Evolutionary conservation across 2,888 invertebrate species (phyloP), one percentile per base, ranked within the genome.

Genomic region (Pardosa pseudoannulata): DNA sequence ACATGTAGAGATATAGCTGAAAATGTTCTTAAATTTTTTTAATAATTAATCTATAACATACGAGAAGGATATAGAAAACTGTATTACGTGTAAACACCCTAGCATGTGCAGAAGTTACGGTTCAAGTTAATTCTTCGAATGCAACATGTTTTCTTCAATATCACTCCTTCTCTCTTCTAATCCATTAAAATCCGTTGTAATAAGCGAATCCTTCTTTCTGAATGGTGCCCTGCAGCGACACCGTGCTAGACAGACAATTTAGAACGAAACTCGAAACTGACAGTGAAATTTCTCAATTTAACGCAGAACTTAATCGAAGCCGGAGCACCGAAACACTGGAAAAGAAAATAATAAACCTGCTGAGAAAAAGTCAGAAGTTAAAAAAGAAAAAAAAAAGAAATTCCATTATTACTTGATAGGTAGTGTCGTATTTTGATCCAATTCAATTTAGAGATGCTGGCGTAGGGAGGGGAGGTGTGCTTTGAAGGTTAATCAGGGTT

Each of bases 361-460:
- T 31, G n/a, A n/a, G 65, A 65, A 41, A 32, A 67, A 68, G 56
- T 31, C 56, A 56, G 56, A 28, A 39, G 19, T 56, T n/a, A 27
- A 72, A 70, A 46, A 74, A 68, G 16, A 41, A 39, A 64, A 23
- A 39, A 29, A 36, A 56, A 46, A 11, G 13, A 28, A 39, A 31
- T 46, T 65, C 73, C 83, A 79, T 85, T 72, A 78, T 78, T 78
- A 71, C 50, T 9, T 71, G 76, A 76, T 72, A 71, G 71, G 71
- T 76, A 76, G 70, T 85, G 78, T 85, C 83, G 83, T 85, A 85
- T 85, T 85, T 85, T 85, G 83, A 85, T 85, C 83, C 83, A 85
- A 85, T 85, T 85, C 83, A 85, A 85, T 85, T 85, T 85, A 79
- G 83, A 32, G 16, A 56, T 6, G 3, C 56, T 19, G 23, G 3